Base-by-base conservation (phyloP, 2,797 vertebrate genomes). In the Catostomus latipinnis region DNA sequence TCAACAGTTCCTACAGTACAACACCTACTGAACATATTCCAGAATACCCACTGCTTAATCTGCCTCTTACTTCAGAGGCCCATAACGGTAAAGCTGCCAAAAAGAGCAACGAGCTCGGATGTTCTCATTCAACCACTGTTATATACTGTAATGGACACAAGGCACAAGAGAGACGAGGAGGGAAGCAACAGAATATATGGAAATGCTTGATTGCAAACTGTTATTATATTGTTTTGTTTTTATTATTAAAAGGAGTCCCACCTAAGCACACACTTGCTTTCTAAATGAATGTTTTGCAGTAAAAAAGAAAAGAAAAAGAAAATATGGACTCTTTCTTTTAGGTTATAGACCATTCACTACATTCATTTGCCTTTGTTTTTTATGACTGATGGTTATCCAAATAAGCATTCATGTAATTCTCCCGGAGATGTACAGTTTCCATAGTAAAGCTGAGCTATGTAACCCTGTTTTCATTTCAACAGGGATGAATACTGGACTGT, bases 401-500 rank as follows among this genome's bases (percentile, higher is more conserved):
- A 60, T 60, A 60, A 22, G 57, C 57, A 65, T 8, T 65, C 6
- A 46, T 46, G 60, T 43, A 6, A 62, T 43, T 68, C 68, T 16
- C 49, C 43, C 22, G 22, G 34, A 60, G 12, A 48, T 48, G 16
- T 67, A 34, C 22, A 22, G 22, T 67, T 48, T 66, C 7, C n/a
- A 18, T 45, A 46, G 52, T 48, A 14, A 48, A 16, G 16, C 16
- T 14, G 52, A 71, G 70, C 9, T 48, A 48, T 18, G 45, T 58
- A 71, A 48, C 70, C 54, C 6, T 9, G 4, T 61, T 10, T 61
- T 73, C 34, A n/a, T 34, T 58, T 58, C 6, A 67, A 22, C 74
- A 76, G 74, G 67, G 67, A 81, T 60, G 46, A 76, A 81, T 76
- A 65, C 80, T 71, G 74, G 80, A 81, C 73, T 76, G 16, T 71